Base-by-base conservation (phyloP, 2,113 vertebrate genomes). In the Mugil cephalus region DNA sequence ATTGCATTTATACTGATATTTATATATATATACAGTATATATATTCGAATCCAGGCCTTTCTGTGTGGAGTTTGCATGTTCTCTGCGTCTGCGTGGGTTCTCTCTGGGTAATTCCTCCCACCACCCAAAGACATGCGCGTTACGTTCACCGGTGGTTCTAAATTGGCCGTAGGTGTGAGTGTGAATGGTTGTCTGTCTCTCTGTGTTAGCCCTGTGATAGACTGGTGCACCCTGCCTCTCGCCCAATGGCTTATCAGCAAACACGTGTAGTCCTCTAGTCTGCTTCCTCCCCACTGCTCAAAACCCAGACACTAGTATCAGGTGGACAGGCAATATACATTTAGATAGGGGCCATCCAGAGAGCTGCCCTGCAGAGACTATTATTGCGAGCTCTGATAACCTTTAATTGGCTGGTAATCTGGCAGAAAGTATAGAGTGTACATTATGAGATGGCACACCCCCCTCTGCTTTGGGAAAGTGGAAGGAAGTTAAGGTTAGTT, bases 331-430 rank as follows among this genome's bases (percentile, higher is more conserved):
- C 36, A 75, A 79, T 80, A 83, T 84, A 65, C 83, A 86, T 89
- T 83, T 80, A 83, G 84, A 83, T 87, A 58, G 69, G 17, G 59
- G 38, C 36, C 69, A 77, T 87, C 59, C 60, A 19, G 21, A 63
- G 61, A 72, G 71, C 74, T 51, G 58, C 54, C 67, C 75, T 60
- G 64, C 69, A 69, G 71, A n/a, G 78, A 76, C 66, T 74, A 77
- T 85, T 85, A 87, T 86, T 86, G 78, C 79, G 78, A 85, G 85
- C 83, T 77, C 65, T 74, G 87, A 87, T 93, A 89, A 90, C 90
- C 85, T 84, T 91, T 92, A 92, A 91, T 89, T 91, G 86, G 79
- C 72, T 68, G 52, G 42, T 54, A 83, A 86, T 89, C 72, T 85
- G 50, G 75, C 67, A 64, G 48, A 74, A 78, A 65, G 73, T 77